Evolutionary conservation across 2,888 invertebrate species (phyloP).

Genomic region (Eupsilia transversa): DNA sequence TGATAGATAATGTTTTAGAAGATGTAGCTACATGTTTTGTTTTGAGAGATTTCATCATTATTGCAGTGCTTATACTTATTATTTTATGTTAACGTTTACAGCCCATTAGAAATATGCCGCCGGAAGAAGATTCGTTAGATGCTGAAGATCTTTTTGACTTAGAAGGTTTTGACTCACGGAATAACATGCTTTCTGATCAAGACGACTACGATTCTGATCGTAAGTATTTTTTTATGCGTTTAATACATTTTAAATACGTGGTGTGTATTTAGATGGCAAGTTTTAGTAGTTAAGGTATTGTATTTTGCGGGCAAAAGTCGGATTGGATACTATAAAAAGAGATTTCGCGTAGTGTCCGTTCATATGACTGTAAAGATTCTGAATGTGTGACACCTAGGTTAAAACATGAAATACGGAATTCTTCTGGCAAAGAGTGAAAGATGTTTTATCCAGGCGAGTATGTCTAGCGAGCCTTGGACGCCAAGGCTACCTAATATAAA

Average conservation of each 20-base stretch:
- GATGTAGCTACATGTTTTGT: neutral
- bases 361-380: conserved; percentile 3
- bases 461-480: neutral
- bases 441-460: neutral
- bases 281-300: neutral
- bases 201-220: conserved; percentile 94
- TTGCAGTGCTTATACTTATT: conserved; percentile 1
- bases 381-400: neutral
- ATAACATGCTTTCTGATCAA: conserved; percentile 89
- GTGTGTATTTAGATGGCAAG: neutral
- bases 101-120: conserved; percentile 79
- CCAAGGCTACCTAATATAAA: neutral
- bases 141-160: conserved; percentile 94
- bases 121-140: conserved; percentile 90
- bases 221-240: conserved; percentile 77
- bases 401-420: neutral
- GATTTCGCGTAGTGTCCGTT: neutral
- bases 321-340: neutral
- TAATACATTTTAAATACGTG: neutral
- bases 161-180: conserved; percentile 92
- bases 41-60: neutral
- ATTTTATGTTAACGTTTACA: conserved; percentile 66
- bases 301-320: neutral
- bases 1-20: neutral
- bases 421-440: neutral